These are phyloP conservation scores for Trichonephila clavipes DNA, from an alignment of 1,140 invertebrate genomes.

Conservation along the genomic window DNA sequence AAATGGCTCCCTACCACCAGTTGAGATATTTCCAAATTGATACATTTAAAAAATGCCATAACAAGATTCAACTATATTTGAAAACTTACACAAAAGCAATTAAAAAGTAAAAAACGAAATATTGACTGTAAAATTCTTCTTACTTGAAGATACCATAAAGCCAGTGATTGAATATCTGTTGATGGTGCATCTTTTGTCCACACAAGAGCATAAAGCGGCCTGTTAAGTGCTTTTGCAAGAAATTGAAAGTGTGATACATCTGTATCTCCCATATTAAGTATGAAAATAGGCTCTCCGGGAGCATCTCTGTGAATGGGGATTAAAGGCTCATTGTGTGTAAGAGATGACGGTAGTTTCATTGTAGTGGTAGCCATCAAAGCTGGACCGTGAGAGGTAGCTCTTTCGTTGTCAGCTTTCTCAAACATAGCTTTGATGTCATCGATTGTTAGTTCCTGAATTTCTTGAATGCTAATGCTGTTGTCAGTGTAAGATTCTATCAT, in stretches of 20 bases:
- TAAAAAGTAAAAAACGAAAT: not conserved
- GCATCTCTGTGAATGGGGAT: not conserved
- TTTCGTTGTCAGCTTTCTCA: conserved; percentile 18
- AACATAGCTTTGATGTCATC: conserved; percentile 84
- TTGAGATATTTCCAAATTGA: too few relatives aligned
- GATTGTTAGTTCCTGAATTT: conserved; percentile 91
- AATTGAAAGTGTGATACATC: not conserved
- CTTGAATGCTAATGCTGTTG: conserved; percentile 90
- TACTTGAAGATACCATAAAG: conserved; percentile 46
- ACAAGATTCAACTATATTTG: too few relatives aligned
- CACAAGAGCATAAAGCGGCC: conserved; percentile 30
- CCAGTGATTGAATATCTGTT: not conserved
- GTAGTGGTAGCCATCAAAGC: conserved; percentile 22
- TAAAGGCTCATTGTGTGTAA: not conserved
- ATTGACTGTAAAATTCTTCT: not conserved
- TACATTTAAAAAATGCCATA: too few relatives aligned
- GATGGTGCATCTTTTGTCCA: conserved; percentile 30
- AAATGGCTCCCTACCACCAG: too few relatives aligned
- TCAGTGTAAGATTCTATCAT: conserved; percentile 95
- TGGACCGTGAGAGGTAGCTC: not conserved
- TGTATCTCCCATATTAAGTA: conserved; percentile 20
- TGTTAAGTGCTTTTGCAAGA: conserved; percentile 2
- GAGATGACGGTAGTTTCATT: not conserved
- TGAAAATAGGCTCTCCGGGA: not conserved
- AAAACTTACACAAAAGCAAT: too few relatives aligned